Base-by-base conservation (phyloP, 1,140 invertebrate species). In the Oryctes rhinoceros region DNA sequence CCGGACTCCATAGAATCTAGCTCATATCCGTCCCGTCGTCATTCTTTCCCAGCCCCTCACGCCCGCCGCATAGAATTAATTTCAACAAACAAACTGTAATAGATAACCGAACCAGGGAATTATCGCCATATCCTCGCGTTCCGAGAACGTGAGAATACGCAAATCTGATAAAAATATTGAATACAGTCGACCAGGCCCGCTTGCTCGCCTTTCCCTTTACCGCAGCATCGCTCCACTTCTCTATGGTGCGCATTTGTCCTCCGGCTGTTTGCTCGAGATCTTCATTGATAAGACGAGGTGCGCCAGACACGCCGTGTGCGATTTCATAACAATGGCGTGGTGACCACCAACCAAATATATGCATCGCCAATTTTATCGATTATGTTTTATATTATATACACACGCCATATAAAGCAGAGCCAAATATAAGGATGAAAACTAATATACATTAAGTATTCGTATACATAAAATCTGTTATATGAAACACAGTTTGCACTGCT, bases 131-230 rank as follows among this genome's bases (percentile, higher is more conserved):
- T 81, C 83, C 84, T 81, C 83, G 83, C 81, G 81, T 81, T 83
- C 79, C 81, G 82, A 83, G 79, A 85, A 85, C 84, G 84, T 85
- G 84, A 85, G 84, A 85, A 84, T 84, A 84, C 84, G 84, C 83
- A 80, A 85, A 85, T 85, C 84, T 85, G 84, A 85, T 85, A 85
- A 84, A 85, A 84, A 85, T 84, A 84, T 84, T 83, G 83, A 84
- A 84, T 84, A 83, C 84, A 81, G 76, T 79, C 37, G 80, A 24
- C 65, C 65, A 71, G 80, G 81, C 75, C 79, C 79, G 79, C 79
- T 59, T 74, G 62, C 18, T 74, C 74, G 79, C 81, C 82, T 77
- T 35, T 71, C 65, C 65, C 65, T 71, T 71, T 71, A 71, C 65
- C 65, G 35, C 35, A 37, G 65, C 65, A 37, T 71, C 35, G 65